These are phyloP conservation scores for Tamias sibiricus DNA, from an alignment of 2,113 vertebrate species.

Conservation along the genomic window DNA sequence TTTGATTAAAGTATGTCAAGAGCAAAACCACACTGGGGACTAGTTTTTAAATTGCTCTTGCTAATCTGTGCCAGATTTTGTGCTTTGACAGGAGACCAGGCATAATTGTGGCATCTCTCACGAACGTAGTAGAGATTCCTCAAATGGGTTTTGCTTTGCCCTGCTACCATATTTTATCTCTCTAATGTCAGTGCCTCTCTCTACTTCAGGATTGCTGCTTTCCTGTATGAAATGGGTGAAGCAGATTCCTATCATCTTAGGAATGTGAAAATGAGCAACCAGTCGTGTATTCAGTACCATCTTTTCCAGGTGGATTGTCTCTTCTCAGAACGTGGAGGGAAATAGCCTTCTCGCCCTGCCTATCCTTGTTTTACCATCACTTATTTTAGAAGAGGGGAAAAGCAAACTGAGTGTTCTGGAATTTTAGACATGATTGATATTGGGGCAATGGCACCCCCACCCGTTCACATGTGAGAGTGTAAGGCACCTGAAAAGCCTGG, in stretches of 20 bases:
- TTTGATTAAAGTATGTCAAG: slow-evolving; percentile 18
- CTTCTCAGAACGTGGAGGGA: neutral
- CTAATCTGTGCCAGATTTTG: neutral
- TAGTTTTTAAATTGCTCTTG: neutral
- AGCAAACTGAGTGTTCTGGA: neutral
- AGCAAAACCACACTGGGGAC: neutral
- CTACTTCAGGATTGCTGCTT: neutral
- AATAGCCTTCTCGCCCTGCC: neutral
- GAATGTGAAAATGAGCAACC: neutral
- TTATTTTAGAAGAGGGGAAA: neutral
- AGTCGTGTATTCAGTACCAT: neutral
- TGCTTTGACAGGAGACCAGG: neutral
- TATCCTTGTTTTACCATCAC: neutral
- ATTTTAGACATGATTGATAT: neutral
- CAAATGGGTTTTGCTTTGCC: neutral
- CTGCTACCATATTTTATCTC: accelerated
- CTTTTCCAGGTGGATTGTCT: neutral
- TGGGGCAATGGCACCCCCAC: neutral
- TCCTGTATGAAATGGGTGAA: neutral
- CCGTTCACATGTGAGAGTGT: neutral
- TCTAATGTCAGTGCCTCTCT: neutral
- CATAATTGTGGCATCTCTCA: neutral
- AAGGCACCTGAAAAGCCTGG: neutral
- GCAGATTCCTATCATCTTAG: neutral
- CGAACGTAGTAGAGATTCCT: neutral